Evolutionary conservation across 2,113 vertebrate genomes (phyloP), one percentile per base, ranked within the genome.

Genomic region (Geococcyx californianus): DNA sequence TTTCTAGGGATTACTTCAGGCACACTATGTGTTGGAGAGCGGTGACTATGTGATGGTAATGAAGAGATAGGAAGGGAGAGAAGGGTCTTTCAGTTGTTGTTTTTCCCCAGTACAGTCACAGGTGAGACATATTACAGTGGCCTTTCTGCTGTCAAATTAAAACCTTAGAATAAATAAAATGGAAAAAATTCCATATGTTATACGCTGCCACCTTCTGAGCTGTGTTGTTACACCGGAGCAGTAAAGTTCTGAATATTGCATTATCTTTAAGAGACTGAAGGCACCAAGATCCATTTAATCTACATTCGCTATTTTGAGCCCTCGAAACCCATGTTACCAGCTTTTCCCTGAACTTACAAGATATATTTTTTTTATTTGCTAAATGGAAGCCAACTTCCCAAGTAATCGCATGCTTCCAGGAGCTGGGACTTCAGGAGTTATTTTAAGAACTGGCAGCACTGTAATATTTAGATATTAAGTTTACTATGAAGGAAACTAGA

Each of bases 401-500:
- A 2, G 16, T 87, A 91, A 91, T 73, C 89, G 73, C 77, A 76
- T 8, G 0, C n/a, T 94, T 95, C 85, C 87, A 86, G 68, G 44
- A 92, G 60, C 76, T 67, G 75, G 74, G 55, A 77, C 38, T 90
- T 64, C 9, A 74, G 16, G 33, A 88, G 33, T 7, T 86, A 86
- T 95, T 96, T 91, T 74, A 89, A 77, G 84, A 94, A 69, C 51
- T 70, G 72, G 60, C 42, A 90, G 54, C 34, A 49, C 9, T 52
- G 56, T 62, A 88, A 72, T 92, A 90, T 95, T 96, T 95, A 79
- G 84, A 73, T 93, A 96, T 94, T 95, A 95, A 90, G 47, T 90
- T 96, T 96, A 94, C 90, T 89, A 95, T 72, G 81, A 87, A 93
- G 62, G 66, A 92, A 92, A 40, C 60, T 93, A 60, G 88, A 74